Evolutionary conservation across 2,888 invertebrate genomes (phyloP).

Genomic region (Lymantria monacha): DNA sequence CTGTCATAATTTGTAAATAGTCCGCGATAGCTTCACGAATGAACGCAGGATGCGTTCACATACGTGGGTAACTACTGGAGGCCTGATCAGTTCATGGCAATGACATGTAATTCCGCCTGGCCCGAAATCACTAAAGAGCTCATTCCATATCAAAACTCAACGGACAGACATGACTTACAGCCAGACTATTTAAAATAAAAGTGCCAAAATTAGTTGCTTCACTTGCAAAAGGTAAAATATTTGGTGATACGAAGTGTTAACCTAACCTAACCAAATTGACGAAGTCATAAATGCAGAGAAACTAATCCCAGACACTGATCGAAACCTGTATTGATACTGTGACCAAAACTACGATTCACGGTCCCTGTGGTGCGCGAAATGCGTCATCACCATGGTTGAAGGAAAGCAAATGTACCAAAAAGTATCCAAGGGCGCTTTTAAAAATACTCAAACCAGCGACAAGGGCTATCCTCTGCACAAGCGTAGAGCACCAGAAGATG

Average conservation of each 20-base stretch:
- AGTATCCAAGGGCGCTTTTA: no score
- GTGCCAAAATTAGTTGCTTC: no score
- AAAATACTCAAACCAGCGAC: no score
- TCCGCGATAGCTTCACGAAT: slow-evolving; percentile 34
- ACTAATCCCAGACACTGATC: slow-evolving; percentile 15
- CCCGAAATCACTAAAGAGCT: slow-evolving; percentile 27
- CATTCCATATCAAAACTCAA: slow-evolving; percentile 24
- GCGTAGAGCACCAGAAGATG: no score
- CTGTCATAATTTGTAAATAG: slow-evolving; percentile 30
- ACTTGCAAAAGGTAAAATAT: no score
- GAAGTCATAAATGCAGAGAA: slow-evolving; percentile 20
- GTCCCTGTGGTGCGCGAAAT: slow-evolving; percentile 27
- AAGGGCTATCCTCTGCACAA: no score
- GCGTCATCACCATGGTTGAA: slow-evolving; percentile 25
- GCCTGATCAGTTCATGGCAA: slow-evolving; percentile 33
- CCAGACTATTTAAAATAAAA: slow-evolving; percentile 19
- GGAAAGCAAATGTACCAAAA: slow-evolving; percentile 20
- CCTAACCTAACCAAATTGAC: slow-evolving; percentile 26
- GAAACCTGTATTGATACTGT: slow-evolving; percentile 12
- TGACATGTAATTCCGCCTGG: slow-evolving; percentile 26
- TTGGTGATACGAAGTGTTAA: no score
- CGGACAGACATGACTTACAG: slow-evolving; percentile 1
- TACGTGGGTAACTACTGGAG: slow-evolving; percentile 43
- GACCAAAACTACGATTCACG: slow-evolving; percentile 26
- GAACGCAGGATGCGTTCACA: slow-evolving; percentile 37